Conservation (phyloP, 2,888 invertebrate genomes). For the Himalopsyche kuldschensis region DNA sequence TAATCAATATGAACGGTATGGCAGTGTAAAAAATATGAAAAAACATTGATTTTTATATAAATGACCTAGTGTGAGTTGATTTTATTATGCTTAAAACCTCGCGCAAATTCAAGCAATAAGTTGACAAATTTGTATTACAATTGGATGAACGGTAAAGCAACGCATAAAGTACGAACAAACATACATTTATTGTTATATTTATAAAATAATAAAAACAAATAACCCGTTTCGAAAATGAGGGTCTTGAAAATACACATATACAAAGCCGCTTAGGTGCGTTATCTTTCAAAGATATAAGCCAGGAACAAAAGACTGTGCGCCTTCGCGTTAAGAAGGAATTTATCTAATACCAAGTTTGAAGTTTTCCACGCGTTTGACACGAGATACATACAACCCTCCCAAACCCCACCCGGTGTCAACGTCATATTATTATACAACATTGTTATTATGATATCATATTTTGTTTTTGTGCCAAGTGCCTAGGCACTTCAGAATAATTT, state of each 20-base stretch:
- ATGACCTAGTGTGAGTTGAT: too few species aligned
- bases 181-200: too few species aligned
- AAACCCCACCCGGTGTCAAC: neutral
- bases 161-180: too few species aligned
- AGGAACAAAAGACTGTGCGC: constrained; percentile 13
- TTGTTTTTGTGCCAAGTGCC: neutral
- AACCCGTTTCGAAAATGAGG: neutral
- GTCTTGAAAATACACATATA: neutral
- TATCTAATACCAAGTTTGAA: constrained; percentile 33
- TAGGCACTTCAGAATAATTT: too few species aligned
- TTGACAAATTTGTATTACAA: too few species aligned
- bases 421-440: neutral
- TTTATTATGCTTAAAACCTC: too few species aligned
- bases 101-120: too few species aligned
- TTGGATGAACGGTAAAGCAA: too few species aligned
- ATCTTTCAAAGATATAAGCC: neutral
- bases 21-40: too few species aligned
- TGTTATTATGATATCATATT: neutral
- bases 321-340: constrained; percentile 30
- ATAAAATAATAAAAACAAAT: neutral
- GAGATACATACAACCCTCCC: constrained; percentile 9
- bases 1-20: too few species aligned
- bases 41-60: too few species aligned
- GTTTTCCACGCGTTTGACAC: constrained; percentile 25
- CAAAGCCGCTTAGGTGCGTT: constrained; percentile 13